Percentiles rank a stretch among this genome's conserved stretches.
Evolutionary conservation across 2,888 invertebrate species (phyloP).

Genomic region (Aleiodes leptofemur): DNA sequence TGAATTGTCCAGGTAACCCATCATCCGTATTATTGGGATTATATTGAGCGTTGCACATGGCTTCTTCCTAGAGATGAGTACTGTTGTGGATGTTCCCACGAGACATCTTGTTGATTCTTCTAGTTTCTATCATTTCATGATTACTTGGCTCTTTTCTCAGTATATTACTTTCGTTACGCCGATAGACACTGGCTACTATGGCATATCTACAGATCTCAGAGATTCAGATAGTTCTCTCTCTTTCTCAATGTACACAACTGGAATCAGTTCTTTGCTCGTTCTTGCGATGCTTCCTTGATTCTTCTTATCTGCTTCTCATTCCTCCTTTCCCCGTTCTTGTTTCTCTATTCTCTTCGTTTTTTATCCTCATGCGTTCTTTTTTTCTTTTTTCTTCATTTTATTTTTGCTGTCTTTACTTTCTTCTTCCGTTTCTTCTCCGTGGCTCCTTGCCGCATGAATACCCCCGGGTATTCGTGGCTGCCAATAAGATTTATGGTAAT

Average conservation of each 20-base stretch:
- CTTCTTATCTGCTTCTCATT: neutral
- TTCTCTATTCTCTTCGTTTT: slow-evolving; percentile 14
- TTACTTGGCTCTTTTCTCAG: slow-evolving; percentile 2
- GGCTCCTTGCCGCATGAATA: slow-evolving; percentile 40
- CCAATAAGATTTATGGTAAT: slow-evolving; percentile 62
- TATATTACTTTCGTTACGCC: slow-evolving; percentile 27
- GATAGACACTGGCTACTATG: neutral
- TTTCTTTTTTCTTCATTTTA: neutral
- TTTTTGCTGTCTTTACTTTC: slow-evolving; percentile 24
- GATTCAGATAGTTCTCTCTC: slow-evolving; percentile 24
- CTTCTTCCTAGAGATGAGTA: neutral
- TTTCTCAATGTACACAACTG: slow-evolving; percentile 3
- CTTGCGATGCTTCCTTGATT: slow-evolving; percentile 5
- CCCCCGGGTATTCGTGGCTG: slow-evolving; percentile 50
- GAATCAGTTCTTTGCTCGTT: neutral
- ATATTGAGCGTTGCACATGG: neutral
- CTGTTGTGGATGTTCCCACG: slow-evolving; percentile 38
- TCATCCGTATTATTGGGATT: slow-evolving; percentile 11
- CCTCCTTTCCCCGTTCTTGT: slow-evolving; percentile 1
- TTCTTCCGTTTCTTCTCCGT: slow-evolving; percentile 35
- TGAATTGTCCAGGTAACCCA: neutral
- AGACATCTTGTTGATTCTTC: slow-evolving; percentile 19
- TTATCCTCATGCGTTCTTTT: slow-evolving; percentile 4
- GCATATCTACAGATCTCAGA: slow-evolving; percentile 14
- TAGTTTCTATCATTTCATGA: slow-evolving; percentile 27